Evolutionary conservation across 2,888 invertebrate genomes (phyloP), one percentile per base, ranked within the genome.

Genomic region (Drosophila meridionalis): DNA sequence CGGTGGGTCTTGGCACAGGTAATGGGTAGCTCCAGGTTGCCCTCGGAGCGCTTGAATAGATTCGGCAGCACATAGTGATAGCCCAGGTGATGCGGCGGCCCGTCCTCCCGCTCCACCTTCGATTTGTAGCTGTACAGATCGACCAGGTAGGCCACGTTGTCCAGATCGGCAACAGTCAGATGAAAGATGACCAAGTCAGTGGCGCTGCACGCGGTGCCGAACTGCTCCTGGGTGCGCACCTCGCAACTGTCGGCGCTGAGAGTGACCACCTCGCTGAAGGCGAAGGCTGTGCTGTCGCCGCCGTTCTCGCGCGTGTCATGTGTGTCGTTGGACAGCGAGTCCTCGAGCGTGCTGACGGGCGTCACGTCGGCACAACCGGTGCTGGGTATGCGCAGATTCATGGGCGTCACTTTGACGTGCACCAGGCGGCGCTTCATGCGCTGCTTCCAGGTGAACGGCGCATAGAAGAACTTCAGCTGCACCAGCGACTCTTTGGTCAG

Each of bases 11-110:
- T 95, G 91, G 97, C 97, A 80, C 95, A 95, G 50, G 97, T 97
- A 38, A 99, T 97, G n/a, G 98, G 98, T 73, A 98, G 94, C 80
- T 97, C 96, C 28, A 96, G 93, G 36, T 94, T 94, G 8, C 97
- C 98, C 87, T 96, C 96, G 48, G 97, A 97, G 40, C 95, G 94
- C 86, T 96, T 96, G 73, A 98, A 94, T 84, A 96, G 95, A 90
- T 96, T 96, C 9, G 98, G 98, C 87, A 99, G 94, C 78, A 99
- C 95, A 94, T 98, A 98, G 90, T 97, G 97, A 92, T 97, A 98
- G 14, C 98, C 98, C 67, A 98, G 94, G 93, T 98, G 98, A 89
- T 95, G 95, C 4, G 98, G 98, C 36, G 96, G 96, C 79, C 96
- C 96, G 56, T 90, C 87, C 70, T 95, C 95, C 48, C 94, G 93